Evolutionary conservation across 2,797 vertebrate genomes (phyloP), one percentile per base, ranked within the genome.

Genomic region (Leptodactylus fallax): DNA sequence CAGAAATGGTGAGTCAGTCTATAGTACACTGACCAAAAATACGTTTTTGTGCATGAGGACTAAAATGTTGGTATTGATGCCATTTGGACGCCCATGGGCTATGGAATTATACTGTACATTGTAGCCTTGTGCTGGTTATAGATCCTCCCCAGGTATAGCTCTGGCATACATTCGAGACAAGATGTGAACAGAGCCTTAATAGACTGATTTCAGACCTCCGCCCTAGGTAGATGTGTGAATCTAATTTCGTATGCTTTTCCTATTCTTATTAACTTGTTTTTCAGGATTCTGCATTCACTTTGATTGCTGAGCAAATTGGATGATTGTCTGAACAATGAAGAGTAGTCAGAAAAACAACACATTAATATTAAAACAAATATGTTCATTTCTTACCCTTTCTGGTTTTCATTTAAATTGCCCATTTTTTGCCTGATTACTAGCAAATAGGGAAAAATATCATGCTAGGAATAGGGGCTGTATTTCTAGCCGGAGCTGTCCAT

Each of bases 281-380:
- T 72, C 17, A 16, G 19, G 69, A 36, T 47, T 36, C 47, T 47
- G 17, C 27, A 10, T 72, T 47, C 2, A 17, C 16, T 47, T 47
- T 47, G 16, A 47, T 47, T 47, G 16, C 27, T 72, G 0, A 72
- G 69, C 8, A 45, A 47, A 72, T 72, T 71, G 67, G 36, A 72
- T 7, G n/a, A 25, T 65, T 4, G 60, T 36, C 12, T 11, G 14
- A 12, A 36, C 36, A 69, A 6, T 9, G 36, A 72, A 47, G 19
- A 47, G 12, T 19, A 9, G 69, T 17, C 16, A 47, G 69, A 47
- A 47, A 47, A 47, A 47, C 13, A 71, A 71, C 16, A 47, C 36
- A 21, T 72, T 72, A 72, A 72, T 47, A 72, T 47, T 72, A 72
- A 47, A 8, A 47, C 16, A 47, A 72, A 72, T 47, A 72, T 72